A percentile compares a stretch with the other conserved stretches of the same genome.
Evolutionary conservation across 1,140 invertebrate genomes (phyloP).

Genomic region (Megalonaias nervosa): DNA sequence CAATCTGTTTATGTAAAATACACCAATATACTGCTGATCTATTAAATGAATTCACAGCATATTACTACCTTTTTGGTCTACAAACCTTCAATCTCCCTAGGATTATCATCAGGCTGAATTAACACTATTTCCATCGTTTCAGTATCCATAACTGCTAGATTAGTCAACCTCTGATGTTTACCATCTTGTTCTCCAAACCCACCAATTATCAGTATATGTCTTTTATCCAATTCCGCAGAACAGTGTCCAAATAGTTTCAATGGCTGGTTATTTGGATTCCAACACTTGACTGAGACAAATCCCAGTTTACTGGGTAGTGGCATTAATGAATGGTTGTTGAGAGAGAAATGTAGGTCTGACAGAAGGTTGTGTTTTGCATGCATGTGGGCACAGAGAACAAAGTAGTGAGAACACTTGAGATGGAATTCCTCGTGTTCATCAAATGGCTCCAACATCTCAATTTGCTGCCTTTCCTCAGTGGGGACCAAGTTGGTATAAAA

Average conservation of each 20-base stretch:
- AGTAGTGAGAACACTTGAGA: constrained; percentile 75
- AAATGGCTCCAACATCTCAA: constrained; percentile 73
- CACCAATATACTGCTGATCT: too few species aligned
- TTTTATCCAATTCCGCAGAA: constrained; percentile 32
- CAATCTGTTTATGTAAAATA: not conserved
- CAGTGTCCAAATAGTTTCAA: constrained; percentile 62
- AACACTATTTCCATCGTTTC: constrained; percentile 39
- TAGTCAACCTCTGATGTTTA: constrained; percentile 62
- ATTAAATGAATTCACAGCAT: not conserved
- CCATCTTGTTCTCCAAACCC: constrained; percentile 69
- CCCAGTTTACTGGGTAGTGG: not conserved
- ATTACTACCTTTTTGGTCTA: not conserved
- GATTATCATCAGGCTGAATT: constrained; percentile 33
- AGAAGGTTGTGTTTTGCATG: constrained; percentile 23
- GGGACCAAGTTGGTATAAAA: constrained; percentile 66
- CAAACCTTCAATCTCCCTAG: constrained; percentile 38
- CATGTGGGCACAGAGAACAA: constrained; percentile 66
- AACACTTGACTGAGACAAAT: not conserved
- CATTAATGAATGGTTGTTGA: not conserved
- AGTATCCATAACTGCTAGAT: constrained; percentile 49
- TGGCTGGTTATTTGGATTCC: not conserved
- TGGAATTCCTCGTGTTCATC: constrained; percentile 76
- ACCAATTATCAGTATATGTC: constrained; percentile 52
- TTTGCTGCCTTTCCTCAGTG: constrained; percentile 63
- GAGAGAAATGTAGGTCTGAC: constrained; percentile 1